Conservation (phyloP, 92 coral and sea anemone genomes). For the Umimayanthus chanpuru region DNA sequence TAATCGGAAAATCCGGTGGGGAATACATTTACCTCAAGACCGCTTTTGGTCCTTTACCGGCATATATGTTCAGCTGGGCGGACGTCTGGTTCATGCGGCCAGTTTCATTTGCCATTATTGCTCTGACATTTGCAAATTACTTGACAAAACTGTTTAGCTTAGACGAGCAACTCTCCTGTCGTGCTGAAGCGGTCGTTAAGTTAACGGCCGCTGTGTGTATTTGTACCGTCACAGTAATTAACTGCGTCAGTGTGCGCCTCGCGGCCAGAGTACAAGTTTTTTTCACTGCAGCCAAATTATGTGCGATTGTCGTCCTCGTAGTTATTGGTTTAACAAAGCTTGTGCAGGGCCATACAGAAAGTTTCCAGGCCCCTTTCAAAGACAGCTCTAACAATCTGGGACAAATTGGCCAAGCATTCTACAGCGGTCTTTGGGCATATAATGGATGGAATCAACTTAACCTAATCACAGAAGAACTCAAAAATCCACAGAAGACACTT, state of each 20-base stretch:
- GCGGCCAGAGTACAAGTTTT: conserved; percentile 63
- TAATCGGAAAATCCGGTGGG: conserved; percentile 77
- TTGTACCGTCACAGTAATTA: conserved; percentile 52
- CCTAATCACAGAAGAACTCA: conserved; percentile 57
- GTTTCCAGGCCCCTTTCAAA: conserved; percentile 16
- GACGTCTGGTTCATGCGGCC: conserved; percentile 72
- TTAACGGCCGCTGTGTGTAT: conserved; percentile 53
- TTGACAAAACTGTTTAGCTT: conserved; percentile 53
- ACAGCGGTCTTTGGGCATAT: conserved; percentile 66
- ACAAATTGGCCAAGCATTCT: conserved; percentile 54
- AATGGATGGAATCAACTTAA: conserved; percentile 65
- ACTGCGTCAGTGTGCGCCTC: conserved; percentile 49
- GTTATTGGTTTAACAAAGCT: conserved; percentile 44
- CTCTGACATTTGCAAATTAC: conserved; percentile 69
- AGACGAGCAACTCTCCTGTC: conserved; percentile 18
- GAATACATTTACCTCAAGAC: conserved; percentile 72
- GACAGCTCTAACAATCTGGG: conserved; percentile 48
- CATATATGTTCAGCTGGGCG: conserved; percentile 75
- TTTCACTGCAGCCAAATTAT: conserved; percentile 51
- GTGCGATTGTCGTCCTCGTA: conserved; percentile 47
- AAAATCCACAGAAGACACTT: conserved; percentile 54
- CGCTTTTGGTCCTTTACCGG: conserved; percentile 71
- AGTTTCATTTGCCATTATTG: conserved; percentile 68
- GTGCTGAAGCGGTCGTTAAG: conserved; percentile 37
- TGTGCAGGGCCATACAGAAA: conserved; percentile 44